Base-by-base conservation (phyloP, 1,140 invertebrate species). In the Nasonia giraulti region DNA sequence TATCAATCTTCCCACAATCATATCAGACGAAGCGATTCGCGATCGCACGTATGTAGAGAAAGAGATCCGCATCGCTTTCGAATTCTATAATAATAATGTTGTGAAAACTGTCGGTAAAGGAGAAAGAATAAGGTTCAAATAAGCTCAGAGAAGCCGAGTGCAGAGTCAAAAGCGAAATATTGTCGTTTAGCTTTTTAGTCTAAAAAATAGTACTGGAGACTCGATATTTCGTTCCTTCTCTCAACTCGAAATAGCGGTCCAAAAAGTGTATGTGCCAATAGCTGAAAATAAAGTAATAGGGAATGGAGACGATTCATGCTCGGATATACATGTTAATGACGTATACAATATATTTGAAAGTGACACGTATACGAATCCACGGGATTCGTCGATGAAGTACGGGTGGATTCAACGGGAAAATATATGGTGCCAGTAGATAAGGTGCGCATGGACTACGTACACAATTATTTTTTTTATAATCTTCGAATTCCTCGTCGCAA, bases 211-310 rank as follows among this genome's bases (percentile, higher is more conserved):
- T 62, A n/a, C 62, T 11, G 50, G 50, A 66, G 77, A 84, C 73
- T 87, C 76, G 47, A 85, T 87, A 80, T 87, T 87, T 83, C 77
- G 79, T 85, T 82, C 75, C 80, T 86, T 82, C n/a, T 73, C 27
- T 74, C 23, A 82, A 79, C 75, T 82, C 80, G 83, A 87, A 88
- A 88, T 87, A 89, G 89, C 85, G 91, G 90, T 92, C 91, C 90
- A 92, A 91, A 92, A 91, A 88, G 87, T 88, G 86, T 89, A 91
- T 89, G 91, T 92, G 91, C 91, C 91, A 92, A 92, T 89, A 90
- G 88, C 85, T 73, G 23, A 86, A 86, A 89, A 90, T 81, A 87
- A 86, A 88, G 87, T 89, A 88, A 82, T 90, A 88, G 86, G 87
- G 47, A 82, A 85, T 23, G 44, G 17, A 40, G 50, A 81, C 50